Evolutionary conservation across 2,888 invertebrate genomes (phyloP), one percentile per base, ranked within the genome.

Genomic region (Chloroclystis v-ata): DNA sequence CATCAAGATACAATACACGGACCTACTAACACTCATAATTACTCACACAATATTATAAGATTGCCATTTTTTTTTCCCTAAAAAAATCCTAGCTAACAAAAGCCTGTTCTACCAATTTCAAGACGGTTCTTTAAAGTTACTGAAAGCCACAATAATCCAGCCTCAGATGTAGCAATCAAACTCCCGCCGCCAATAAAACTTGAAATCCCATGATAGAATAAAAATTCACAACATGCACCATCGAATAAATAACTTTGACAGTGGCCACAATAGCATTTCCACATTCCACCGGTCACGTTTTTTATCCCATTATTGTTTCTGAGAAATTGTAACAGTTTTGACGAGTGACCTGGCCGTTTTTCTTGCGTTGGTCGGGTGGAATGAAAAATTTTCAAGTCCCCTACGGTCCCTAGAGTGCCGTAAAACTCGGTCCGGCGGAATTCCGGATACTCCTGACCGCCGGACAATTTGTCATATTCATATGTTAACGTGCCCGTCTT

Each of bases 381-480:
- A 87, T 88, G 87, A 88, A 89, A 88, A 88, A 80, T 87, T 86
- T 87, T 87, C 85, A 86, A 85, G 82, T 85, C 78, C 84, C 75
- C 68, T 44, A 41, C 1, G 43, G 65, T 86, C 88, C 83, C 87
- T 53, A 42, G 88, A 78, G 89, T 74, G 87, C 78, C 84, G 84
- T 89, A 89, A 88, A 86, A 83, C 75, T 88, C 81, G 60, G 79
- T 59, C 74, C 73, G 75, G 72, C 75, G 67, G 69, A 59, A 20
- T 5, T 20, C 20, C 20, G 80, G 73, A 72, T 73, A 75, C 69
- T 75, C 75, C 78, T 73, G 79, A 78, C 82, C 82, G 74, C 76
- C 71, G 75, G 75, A 85, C 88, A 87, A 87, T 89, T 88, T 88
- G 88, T 89, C 89, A 88, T 88, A 89, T 89, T 88, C 87, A 87